Evolutionary conservation across 1,140 invertebrate species (phyloP).

Genomic region (Harpegnathos saltator): DNA sequence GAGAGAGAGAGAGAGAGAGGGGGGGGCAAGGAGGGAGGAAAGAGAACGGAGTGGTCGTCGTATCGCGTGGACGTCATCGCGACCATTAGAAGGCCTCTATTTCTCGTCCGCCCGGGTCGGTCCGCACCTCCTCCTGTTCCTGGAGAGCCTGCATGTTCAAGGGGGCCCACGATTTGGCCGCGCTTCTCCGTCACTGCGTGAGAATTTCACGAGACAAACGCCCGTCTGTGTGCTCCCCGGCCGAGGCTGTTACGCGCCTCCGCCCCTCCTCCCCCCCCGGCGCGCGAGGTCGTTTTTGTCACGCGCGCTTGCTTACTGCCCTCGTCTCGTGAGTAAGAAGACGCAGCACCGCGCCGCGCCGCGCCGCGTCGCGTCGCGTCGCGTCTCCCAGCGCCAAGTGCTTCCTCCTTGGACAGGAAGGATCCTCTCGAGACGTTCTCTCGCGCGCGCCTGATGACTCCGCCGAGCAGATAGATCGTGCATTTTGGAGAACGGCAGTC

Average conservation of each 20-base stretch:
- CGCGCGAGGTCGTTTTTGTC: slow-evolving; percentile 42
- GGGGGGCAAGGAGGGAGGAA: too few species aligned
- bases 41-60: slow-evolving; percentile 49
- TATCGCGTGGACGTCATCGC: slow-evolving; percentile 71
- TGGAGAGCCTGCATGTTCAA: slow-evolving; percentile 57
- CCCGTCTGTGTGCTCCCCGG: slow-evolving; percentile 58
- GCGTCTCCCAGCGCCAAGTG: slow-evolving; percentile 53
- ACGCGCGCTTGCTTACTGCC: slow-evolving; percentile 27
- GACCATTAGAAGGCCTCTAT: slow-evolving; percentile 69
- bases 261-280: too few species aligned
- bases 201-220: slow-evolving; percentile 73
- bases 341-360: too few species aligned
- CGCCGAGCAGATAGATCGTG: slow-evolving; percentile 27
- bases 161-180: slow-evolving; percentile 23
- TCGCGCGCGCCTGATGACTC: neutral
- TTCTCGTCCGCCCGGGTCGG: slow-evolving; percentile 56
- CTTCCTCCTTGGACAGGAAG: slow-evolving; percentile 60
- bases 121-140: slow-evolving; percentile 28
- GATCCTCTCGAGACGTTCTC: slow-evolving; percentile 53
- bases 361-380: too few species aligned
- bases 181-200: slow-evolving; percentile 9
- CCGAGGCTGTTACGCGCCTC: neutral
- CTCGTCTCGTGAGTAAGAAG: slow-evolving; percentile 37
- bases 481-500: slow-evolving; percentile 24
- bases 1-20: too few species aligned